A percentile compares a stretch with the other conserved stretches of the same genome.
Conservation (phyloP, 2,113 vertebrate species). For the Scytalopus superciliaris region DNA sequence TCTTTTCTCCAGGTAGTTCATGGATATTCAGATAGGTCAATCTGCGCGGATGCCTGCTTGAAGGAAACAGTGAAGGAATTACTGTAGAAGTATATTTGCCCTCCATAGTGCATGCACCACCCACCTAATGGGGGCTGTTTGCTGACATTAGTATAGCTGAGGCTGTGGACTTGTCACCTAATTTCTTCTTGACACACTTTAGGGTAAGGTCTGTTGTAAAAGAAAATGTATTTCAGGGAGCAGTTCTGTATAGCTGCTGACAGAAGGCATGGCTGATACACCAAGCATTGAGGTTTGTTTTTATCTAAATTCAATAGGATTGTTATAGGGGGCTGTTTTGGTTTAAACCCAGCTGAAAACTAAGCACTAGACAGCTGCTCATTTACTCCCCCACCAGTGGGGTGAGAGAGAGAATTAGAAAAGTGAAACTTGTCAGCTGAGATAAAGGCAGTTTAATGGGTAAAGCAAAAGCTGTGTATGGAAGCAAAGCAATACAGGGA, state of each 20-base stretch:
- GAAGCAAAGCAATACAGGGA: neutral
- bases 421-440: neutral
- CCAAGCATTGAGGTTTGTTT: neutral
- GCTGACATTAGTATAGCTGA: neutral
- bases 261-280: neutral
- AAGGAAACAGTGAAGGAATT: neutral
- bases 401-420: neutral
- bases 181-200: neutral
- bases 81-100: neutral
- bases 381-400: neutral
- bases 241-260: neutral
- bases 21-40: neutral
- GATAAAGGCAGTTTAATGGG: neutral
- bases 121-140: neutral
- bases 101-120: neutral
- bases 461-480: neutral
- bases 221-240: neutral
- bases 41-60: neutral
- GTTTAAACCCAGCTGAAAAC: neutral
- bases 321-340: neutral
- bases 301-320: neutral
- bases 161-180: neutral
- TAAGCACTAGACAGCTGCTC: neutral
- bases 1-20: neutral
- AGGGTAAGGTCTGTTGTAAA: neutral